These are phyloP conservation scores for Catostomus latipinnis DNA, from an alignment of 2,797 vertebrate genomes.

Conservation along the genomic window DNA sequence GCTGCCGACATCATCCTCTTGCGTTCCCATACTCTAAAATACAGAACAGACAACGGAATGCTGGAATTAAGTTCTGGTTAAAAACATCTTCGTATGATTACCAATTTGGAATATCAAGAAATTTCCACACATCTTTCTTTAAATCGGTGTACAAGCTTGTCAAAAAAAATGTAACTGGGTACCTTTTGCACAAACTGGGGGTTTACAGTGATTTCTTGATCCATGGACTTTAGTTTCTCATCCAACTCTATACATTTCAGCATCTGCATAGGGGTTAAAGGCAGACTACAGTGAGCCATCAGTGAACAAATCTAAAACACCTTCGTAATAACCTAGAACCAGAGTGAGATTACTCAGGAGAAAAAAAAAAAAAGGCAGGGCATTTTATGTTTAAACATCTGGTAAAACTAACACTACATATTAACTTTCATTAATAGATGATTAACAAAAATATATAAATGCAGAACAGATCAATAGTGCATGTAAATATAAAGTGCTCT, in stretches of 20 bases:
- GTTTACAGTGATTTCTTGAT: conserved; percentile 99
- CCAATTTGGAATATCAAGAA: neutral
- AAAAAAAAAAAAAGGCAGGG: no score
- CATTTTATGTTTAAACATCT: neutral
- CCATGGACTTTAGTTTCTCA: conserved; percentile 99
- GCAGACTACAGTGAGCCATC: conserved; percentile 17
- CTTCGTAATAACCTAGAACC: neutral
- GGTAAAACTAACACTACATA: neutral
- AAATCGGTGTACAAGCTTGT: neutral
- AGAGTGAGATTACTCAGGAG: no score
- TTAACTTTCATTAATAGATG: no score
- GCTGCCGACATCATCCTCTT: conserved; percentile 98
- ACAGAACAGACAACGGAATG: conserved; percentile 33
- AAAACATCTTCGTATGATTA: neutral
- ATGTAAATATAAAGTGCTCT: neutral
- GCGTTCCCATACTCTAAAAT: conserved; percentile 96
- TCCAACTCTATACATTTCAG: conserved; percentile 99
- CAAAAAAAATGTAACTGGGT: conserved; percentile 37
- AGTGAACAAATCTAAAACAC: neutral
- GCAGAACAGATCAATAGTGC: neutral
- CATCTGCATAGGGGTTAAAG: conserved; percentile 80
- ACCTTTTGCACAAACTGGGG: conserved; percentile 99
- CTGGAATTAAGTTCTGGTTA: neutral
- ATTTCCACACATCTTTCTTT: neutral
- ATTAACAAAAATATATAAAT: no score